A percentile compares a stretch with the other conserved stretches of the same genome.
phyloP scores from a whole-genome alignment of 2,113 vertebrate genomes.

The Marcusenius ussheri region DNA sequence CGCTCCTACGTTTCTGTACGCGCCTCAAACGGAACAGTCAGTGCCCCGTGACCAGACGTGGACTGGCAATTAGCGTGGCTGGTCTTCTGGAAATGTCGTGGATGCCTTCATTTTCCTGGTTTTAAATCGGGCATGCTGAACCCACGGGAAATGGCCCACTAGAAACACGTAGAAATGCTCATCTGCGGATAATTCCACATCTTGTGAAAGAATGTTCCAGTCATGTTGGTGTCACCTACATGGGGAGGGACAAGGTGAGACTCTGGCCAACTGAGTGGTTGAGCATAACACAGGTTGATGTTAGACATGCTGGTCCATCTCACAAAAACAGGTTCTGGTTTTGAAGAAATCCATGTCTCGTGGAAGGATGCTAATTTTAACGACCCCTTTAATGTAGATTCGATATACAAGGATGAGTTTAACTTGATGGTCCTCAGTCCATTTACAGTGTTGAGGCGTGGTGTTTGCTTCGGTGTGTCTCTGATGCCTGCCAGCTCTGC shows the following conservation, averaged over 20 bases:
- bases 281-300: constrained; percentile 12
- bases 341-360: not conserved
- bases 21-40: not conserved
- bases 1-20: not conserved
- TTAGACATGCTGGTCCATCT: not conserved
- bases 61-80: not conserved
- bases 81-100: not conserved
- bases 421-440: not conserved
- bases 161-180: not conserved
- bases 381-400: not conserved
- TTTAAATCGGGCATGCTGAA: not conserved
- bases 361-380: not conserved
- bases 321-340: not conserved
- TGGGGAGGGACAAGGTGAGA: not conserved
- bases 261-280: constrained; percentile 9
- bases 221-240: not conserved
- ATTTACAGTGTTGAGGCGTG: not conserved
- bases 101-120: not conserved
- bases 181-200: not conserved
- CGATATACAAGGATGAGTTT: not conserved
- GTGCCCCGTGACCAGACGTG: not conserved
- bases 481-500: not conserved
- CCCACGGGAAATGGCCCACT: not conserved
- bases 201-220: not conserved
- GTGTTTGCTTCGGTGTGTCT: not conserved